Base-by-base conservation (phyloP, 2,888 invertebrate species). In the Dicyrtomina minuta region DNA sequence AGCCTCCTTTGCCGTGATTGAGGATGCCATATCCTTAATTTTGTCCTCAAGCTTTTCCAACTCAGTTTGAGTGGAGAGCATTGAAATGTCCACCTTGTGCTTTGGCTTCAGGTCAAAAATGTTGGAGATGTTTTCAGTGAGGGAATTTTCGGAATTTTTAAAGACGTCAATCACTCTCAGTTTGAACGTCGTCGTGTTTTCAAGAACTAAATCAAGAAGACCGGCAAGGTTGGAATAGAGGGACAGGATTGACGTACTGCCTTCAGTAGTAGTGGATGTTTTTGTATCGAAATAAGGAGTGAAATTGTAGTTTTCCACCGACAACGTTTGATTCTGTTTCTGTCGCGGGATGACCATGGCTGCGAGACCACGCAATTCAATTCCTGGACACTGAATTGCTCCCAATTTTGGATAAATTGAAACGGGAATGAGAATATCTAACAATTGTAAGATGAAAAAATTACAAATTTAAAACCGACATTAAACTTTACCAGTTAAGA, bases 321-420 rank as follows among this genome's bases (percentile, higher is more conserved):
- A 60, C 12, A 65, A 56, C 10, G 56, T 61, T 10, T n/a, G n/a
- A n/a, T n/a, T n/a, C n/a, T n/a, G n/a, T n/a, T n/a, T n/a, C n/a
- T n/a, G n/a, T n/a, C n/a, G n/a, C n/a, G n/a, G n/a, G n/a, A n/a
- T n/a, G n/a, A n/a, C n/a, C n/a, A n/a, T n/a, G n/a, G n/a, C n/a
- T 68, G 89, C 87, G 0, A 93, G 83, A 3, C 92, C 92, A 65
- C 88, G 85, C 8, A 93, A 83, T 82, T 91, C 89, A 0, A 93
- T 88, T 71, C 91, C 91, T 56, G 91, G 92, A 68, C 89, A 86
- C 74, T 88, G 85, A 71, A 84, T 81, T 0, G 82, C 73, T 20
- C 83, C 84, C 44, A 86, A 83, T 75, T 84, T 83, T 5, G 84
- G 82, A 70, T 85, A 81, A n/a, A 84, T 83, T 66, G 84, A 83